These are phyloP conservation scores for Pseudochirops cupreus DNA, from an alignment of 2,797 vertebrate genomes.

Conservation along the genomic window DNA sequence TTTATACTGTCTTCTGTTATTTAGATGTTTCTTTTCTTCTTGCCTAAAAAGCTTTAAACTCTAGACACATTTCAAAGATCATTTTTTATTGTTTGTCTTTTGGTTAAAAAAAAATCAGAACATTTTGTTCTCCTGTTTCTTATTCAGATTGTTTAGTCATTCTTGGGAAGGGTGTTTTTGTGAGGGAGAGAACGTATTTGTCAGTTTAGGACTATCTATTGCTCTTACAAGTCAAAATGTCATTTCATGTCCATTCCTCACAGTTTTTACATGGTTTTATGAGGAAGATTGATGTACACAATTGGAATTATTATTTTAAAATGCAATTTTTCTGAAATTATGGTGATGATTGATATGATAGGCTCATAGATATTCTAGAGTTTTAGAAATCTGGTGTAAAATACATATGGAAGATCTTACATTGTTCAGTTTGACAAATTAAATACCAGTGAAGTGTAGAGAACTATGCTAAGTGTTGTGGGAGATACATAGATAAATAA, in stretches of 20 bases:
- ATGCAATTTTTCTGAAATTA: slow-evolving; percentile 9
- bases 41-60: slow-evolving; percentile 46
- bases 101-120: slow-evolving; percentile 52
- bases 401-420: not conserved
- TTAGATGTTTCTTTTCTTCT: slow-evolving; percentile 18
- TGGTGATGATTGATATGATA: not conserved
- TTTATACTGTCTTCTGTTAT: not conserved
- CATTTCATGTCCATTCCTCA: not conserved
- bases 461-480: not conserved
- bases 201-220: slow-evolving; percentile 45
- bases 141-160: slow-evolving; percentile 54
- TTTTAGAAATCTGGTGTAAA: not conserved
- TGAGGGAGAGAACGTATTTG: slow-evolving; percentile 12
- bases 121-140: slow-evolving; percentile 44
- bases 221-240: slow-evolving; percentile 38
- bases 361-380: not conserved
- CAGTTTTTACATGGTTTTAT: slow-evolving; percentile 36
- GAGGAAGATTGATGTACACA: slow-evolving; percentile 9
- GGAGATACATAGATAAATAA: not conserved
- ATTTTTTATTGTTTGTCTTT: slow-evolving; percentile 42
- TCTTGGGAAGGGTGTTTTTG: not conserved
- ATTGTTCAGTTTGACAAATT: not conserved
- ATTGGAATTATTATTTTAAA: slow-evolving; percentile 12
- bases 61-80: not conserved
- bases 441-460: not conserved